phyloP scores from a whole-genome alignment of 1,140 invertebrate genomes.

The Olivierus martensii region DNA sequence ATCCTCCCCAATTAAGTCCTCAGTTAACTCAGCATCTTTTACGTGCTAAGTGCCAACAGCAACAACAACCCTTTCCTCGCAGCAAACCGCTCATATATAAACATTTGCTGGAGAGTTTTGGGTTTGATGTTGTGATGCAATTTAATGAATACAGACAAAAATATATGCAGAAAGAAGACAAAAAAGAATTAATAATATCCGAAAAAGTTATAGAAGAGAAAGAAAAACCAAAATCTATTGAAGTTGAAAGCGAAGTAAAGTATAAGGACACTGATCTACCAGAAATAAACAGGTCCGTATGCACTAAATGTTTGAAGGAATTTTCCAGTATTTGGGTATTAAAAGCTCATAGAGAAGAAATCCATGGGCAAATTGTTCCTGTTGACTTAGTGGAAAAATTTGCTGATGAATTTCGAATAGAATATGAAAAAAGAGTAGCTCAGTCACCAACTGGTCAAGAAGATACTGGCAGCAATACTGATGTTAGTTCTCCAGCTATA shows the following conservation, averaged over 20 bases:
- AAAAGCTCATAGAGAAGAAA: constrained; percentile 89
- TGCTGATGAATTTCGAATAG: constrained; percentile 73
- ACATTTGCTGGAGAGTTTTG: constrained; percentile 79
- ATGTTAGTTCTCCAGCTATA: constrained; percentile 3
- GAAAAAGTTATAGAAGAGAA: neutral
- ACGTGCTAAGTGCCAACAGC: constrained; percentile 6
- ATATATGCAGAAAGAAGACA: constrained; percentile 3
- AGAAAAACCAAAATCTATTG: neutral
- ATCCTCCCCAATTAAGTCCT: constrained; percentile 13
- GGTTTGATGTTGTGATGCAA: constrained; percentile 91
- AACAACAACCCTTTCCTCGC: constrained; percentile 8
- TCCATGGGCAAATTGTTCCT: constrained; percentile 80
- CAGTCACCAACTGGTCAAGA: neutral
- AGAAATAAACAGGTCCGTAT: constrained; percentile 57
- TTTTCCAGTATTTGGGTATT: constrained; percentile 92
- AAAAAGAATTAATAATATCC: constrained; percentile 18
- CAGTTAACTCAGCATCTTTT: constrained; percentile 6
- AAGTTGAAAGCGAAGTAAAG: constrained; percentile 17
- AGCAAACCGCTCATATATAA: constrained; percentile 44
- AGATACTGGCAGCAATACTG: constrained; percentile 4
- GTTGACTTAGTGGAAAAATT: constrained; percentile 78
- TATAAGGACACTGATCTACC: constrained; percentile 32
- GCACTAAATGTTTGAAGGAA: constrained; percentile 79
- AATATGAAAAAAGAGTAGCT: constrained; percentile 56
- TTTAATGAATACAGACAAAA: constrained; percentile 79